A percentile compares a stretch with the other conserved stretches of the same genome.
Evolutionary conservation across 1,140 invertebrate genomes (phyloP).

Genomic region (Olivierus martensii): DNA sequence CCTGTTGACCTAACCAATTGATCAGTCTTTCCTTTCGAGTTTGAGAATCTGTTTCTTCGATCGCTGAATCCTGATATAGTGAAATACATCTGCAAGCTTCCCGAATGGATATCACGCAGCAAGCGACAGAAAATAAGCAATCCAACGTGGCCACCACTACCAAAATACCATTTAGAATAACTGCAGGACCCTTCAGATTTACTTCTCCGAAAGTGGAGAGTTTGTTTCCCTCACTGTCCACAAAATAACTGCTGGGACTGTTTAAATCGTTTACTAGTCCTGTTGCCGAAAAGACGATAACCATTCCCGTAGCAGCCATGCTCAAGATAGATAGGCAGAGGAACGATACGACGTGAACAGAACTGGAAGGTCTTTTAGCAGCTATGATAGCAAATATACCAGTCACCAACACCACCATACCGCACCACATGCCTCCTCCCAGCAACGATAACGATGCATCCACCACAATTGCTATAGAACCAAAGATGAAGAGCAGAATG

Average conservation of each 20-base stretch:
- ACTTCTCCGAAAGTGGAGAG: slow-evolving; percentile 14
- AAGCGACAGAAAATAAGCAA: slow-evolving; percentile 18
- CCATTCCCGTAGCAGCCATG: slow-evolving; percentile 19
- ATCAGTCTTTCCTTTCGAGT: slow-evolving; percentile 17
- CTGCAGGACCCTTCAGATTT: slow-evolving; percentile 10
- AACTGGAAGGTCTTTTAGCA: background rate
- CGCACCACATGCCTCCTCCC: slow-evolving; percentile 9
- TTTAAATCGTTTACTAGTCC: slow-evolving; percentile 21
- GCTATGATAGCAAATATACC: slow-evolving; percentile 8
- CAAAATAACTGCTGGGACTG: slow-evolving; percentile 19
- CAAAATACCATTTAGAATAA: slow-evolving; percentile 18
- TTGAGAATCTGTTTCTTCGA: slow-evolving; percentile 14
- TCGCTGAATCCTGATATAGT: slow-evolving; percentile 12
- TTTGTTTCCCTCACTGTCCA: slow-evolving; percentile 19
- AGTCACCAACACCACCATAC: slow-evolving; percentile 2
- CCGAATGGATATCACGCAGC: slow-evolving; percentile 15
- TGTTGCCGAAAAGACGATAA: slow-evolving; percentile 23
- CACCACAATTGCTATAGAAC: slow-evolving; percentile 8
- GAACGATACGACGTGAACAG: slow-evolving; percentile 4
- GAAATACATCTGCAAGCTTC: slow-evolving; percentile 20
- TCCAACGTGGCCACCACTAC: slow-evolving; percentile 17
- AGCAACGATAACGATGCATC: slow-evolving; percentile 11
- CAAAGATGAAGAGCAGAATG: slow-evolving; percentile 5
- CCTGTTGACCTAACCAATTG: slow-evolving; percentile 19
- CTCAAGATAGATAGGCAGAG: slow-evolving; percentile 8